Evolutionary conservation across 2,888 invertebrate species (phyloP).

Genomic region (Coenonympha glycerion): DNA sequence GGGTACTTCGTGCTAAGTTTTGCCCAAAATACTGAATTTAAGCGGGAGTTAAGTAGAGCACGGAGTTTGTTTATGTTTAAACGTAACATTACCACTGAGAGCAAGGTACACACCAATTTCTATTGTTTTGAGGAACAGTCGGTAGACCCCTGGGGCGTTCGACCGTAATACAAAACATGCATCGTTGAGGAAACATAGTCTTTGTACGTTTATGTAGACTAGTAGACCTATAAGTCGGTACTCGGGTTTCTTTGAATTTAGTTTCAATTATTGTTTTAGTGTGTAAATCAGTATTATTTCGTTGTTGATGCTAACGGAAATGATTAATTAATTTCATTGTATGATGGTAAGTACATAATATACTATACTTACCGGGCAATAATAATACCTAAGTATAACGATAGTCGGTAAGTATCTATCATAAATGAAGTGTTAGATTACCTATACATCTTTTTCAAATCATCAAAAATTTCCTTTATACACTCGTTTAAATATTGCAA

Average conservation of each 20-base stretch:
- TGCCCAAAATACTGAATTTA: slow-evolving; percentile 3
- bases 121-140: slow-evolving; percentile 26
- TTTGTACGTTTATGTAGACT: neutral
- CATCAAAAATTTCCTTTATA: too few species aligned
- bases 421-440: too few species aligned
- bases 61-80: slow-evolving; percentile 12
- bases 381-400: too few species aligned
- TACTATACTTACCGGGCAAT: too few species aligned
- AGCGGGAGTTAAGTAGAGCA: neutral
- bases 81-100: slow-evolving; percentile 17
- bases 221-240: too few species aligned
- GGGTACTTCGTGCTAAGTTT: slow-evolving; percentile 1
- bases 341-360: too few species aligned
- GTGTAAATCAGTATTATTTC: too few species aligned
- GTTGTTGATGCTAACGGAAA: too few species aligned
- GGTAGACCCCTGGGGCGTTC: slow-evolving; percentile 23
- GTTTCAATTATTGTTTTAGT: neutral
- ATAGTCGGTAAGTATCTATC: too few species aligned
- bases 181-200: slow-evolving; percentile 5
- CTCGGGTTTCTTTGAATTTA: neutral
- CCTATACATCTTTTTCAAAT: too few species aligned
- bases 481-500: too few species aligned
- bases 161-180: slow-evolving; percentile 14
- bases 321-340: too few species aligned
- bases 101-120: slow-evolving; percentile 16